A percentile compares a stretch with the other conserved stretches of the same genome.
Evolutionary conservation across 2,888 invertebrate genomes (phyloP).

Genomic region (Polydrusus pterygomalis): DNA sequence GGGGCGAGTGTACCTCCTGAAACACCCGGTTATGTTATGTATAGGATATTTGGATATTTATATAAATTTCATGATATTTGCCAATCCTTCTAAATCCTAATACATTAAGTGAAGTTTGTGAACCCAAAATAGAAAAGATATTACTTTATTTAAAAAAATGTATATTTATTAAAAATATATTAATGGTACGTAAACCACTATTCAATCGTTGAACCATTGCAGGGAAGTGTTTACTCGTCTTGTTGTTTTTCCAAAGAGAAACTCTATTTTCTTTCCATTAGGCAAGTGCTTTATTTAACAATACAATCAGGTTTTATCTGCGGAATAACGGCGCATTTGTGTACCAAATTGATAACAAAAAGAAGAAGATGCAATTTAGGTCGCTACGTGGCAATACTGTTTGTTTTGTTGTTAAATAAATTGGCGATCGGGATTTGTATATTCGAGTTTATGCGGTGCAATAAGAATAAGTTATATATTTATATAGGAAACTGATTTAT

Average conservation of each 20-base stretch:
- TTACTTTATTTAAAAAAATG: background rate
- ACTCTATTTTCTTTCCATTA: slow-evolving; percentile 44
- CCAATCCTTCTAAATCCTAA: too few species aligned
- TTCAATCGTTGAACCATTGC: slow-evolving; percentile 16
- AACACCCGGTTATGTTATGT: too few species aligned
- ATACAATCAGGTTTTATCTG: slow-evolving; percentile 33
- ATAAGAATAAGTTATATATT: background rate
- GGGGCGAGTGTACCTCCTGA: too few species aligned
- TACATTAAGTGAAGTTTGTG: too few species aligned
- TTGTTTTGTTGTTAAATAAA: slow-evolving; percentile 19
- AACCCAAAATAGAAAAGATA: background rate
- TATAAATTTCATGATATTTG: too few species aligned
- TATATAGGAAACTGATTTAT: too few species aligned
- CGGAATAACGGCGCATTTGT: slow-evolving; percentile 27
- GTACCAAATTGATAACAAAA: slow-evolving; percentile 26
- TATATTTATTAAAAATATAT: too few species aligned
- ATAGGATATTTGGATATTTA: too few species aligned
- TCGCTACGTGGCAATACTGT: background rate
- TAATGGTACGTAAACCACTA: background rate
- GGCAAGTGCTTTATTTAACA: slow-evolving; percentile 34
- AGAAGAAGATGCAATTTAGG: slow-evolving; percentile 1
- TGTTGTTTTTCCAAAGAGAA: slow-evolving; percentile 33
- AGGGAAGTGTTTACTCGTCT: slow-evolving; percentile 17
- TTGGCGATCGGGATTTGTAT: background rate
- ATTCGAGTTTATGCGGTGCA: background rate